Conservation (phyloP, 2,113 vertebrate genomes). For the Cheilinus undulatus region DNA sequence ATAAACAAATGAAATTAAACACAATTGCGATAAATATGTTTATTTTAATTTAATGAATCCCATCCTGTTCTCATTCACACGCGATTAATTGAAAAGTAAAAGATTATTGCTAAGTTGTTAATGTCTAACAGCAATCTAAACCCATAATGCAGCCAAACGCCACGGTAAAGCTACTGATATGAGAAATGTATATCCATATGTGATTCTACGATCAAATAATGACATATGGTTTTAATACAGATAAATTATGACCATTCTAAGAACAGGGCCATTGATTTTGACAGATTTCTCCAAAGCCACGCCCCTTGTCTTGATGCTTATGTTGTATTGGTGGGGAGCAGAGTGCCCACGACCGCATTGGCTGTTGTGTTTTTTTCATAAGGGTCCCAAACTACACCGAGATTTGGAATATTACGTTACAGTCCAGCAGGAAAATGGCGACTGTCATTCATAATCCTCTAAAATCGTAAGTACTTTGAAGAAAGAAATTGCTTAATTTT, state of each 20-base stretch:
- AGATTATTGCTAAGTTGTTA: too few relatives aligned
- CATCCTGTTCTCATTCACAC: too few relatives aligned
- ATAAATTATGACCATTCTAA: conserved; percentile 48
- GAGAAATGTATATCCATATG: too few relatives aligned
- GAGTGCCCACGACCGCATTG: conserved; percentile 86
- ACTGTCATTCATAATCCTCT: conserved; percentile 99
- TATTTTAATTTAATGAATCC: too few relatives aligned
- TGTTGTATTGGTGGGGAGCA: conserved; percentile 86
- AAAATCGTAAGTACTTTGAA: conserved; percentile 93
- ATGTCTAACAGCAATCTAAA: background rate
- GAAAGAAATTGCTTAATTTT: background rate
- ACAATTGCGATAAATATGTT: too few relatives aligned
- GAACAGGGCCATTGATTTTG: conserved; percentile 83
- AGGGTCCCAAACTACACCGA: conserved; percentile 85
- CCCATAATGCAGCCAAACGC: background rate
- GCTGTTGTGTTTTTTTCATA: conserved; percentile 80
- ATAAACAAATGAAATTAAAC: too few relatives aligned
- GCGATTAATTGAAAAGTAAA: background rate
- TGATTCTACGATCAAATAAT: background rate
- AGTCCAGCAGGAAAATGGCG: conserved; percentile 97
- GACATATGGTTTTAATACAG: conserved; percentile 27
- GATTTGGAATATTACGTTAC: conserved; percentile 98
- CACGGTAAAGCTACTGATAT: background rate
- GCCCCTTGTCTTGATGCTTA: conserved; percentile 76
- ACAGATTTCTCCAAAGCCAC: conserved; percentile 89